Evolutionary conservation across 2,797 vertebrate genomes (phyloP).

Genomic region (Hydrophis major): DNA sequence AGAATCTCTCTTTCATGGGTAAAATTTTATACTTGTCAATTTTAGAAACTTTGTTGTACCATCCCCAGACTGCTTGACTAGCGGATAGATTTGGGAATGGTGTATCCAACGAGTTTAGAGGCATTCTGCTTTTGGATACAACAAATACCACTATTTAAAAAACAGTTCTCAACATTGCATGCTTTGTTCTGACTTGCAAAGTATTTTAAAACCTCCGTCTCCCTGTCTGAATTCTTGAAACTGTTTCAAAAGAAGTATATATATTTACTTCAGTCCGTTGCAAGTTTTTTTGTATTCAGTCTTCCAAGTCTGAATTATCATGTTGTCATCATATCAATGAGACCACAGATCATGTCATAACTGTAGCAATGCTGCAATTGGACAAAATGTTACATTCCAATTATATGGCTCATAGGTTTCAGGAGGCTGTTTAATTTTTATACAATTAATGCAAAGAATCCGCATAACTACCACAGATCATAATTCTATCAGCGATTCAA

Average conservation of each 20-base stretch:
- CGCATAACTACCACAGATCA: not conserved
- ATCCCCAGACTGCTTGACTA: not conserved
- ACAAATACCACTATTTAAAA: not conserved
- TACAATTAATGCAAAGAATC: not conserved
- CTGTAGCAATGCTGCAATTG: not conserved
- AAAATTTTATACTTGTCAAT: not conserved
- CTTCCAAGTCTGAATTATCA: not conserved
- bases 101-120: not conserved
- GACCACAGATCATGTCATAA: not conserved
- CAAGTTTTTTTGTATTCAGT: not conserved
- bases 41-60: not conserved
- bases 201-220: constrained; percentile 9
- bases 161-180: not conserved
- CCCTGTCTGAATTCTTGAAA: constrained; percentile 2
- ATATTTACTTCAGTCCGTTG: not conserved
- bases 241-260: not conserved
- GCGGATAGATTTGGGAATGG: not conserved
- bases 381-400: not conserved
- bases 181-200: not conserved
- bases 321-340: not conserved
- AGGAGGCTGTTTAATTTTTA: not conserved
- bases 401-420: not conserved
- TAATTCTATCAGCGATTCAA: not conserved
- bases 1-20: not conserved
- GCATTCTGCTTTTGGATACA: not conserved